Evolutionary conservation across 1,140 invertebrate species (phyloP).

Genomic region (Brachionus rotundiformis): DNA sequence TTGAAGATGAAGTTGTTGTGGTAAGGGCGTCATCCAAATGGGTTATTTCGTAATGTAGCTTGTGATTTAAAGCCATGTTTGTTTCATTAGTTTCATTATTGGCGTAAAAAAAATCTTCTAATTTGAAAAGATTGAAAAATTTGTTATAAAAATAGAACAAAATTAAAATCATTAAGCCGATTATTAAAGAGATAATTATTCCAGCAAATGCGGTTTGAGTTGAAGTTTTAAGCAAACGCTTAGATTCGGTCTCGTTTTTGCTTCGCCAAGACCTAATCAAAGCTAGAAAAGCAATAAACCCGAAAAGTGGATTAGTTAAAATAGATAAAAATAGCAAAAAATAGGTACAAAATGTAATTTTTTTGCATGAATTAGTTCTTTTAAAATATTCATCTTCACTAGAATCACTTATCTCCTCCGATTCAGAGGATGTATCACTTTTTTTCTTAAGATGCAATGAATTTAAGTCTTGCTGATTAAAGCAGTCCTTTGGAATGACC

Average conservation of each 20-base stretch:
- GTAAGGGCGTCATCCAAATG: not conserved
- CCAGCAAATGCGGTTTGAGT: not conserved
- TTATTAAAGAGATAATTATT: not conserved
- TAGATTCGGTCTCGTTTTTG: constrained; percentile 9
- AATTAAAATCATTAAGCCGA: not conserved
- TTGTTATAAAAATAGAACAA: constrained; percentile 24
- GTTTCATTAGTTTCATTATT: not conserved
- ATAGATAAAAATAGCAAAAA: not conserved
- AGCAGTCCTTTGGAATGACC: not conserved
- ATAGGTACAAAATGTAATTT: not conserved
- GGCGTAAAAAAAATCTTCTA: not conserved
- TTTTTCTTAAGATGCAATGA: not conserved
- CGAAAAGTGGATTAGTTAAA: not conserved
- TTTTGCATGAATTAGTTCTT: not conserved
- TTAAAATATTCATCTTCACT: not conserved
- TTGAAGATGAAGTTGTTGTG: not conserved
- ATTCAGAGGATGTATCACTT: not conserved
- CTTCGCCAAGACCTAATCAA: not conserved
- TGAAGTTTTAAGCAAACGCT: not conserved
- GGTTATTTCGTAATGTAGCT: constrained; percentile 19
- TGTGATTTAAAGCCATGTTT: not conserved
- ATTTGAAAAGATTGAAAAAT: constrained; percentile 21
- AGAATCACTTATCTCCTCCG: not conserved
- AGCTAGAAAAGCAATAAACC: not conserved
- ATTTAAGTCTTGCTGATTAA: constrained; percentile 4